Conservation (phyloP, 2,888 invertebrate species). For the Timema cristinae region DNA sequence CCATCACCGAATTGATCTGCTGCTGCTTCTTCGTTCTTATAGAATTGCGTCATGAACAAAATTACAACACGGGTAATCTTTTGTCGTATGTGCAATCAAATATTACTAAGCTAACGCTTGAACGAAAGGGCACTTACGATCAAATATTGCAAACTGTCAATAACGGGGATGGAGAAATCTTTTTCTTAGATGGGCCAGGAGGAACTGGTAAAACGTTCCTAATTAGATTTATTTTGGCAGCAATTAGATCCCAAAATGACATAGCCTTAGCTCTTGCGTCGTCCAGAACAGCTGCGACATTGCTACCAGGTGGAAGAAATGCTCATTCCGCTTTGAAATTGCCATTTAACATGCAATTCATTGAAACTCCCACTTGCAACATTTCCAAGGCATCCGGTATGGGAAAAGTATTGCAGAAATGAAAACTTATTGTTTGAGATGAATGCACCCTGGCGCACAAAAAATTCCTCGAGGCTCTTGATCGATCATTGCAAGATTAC, state of each 20-base stretch:
- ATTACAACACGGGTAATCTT: conserved; percentile 33
- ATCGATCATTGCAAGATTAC: too few species aligned
- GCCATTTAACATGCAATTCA: conserved; percentile 18
- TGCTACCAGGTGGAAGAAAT: conserved; percentile 10
- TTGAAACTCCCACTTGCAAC: conserved; percentile 25
- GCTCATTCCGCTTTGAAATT: conserved; percentile 17
- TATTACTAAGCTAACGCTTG: conserved; percentile 33
- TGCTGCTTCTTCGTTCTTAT: conserved; percentile 18
- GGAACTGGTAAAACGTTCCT: conserved; percentile 19
- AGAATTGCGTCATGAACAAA: conserved; percentile 35
- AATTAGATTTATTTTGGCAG: conserved; percentile 15
- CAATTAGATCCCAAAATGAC: conserved; percentile 15
- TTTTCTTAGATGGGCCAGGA: conserved; percentile 20
- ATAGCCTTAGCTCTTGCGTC: not conserved
- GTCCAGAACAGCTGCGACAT: conserved; percentile 20
- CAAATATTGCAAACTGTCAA: conserved; percentile 18
- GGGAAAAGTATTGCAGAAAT: too few species aligned
- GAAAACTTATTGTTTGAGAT: too few species aligned
- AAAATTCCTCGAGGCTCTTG: conserved; percentile 20
- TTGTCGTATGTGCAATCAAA: conserved; percentile 34
- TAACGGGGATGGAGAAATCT: conserved; percentile 19
- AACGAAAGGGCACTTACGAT: conserved; percentile 31
- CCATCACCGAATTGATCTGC: conserved; percentile 18
- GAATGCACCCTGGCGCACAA: not conserved
- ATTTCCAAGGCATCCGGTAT: not conserved